A percentile compares a stretch with the other conserved stretches of the same genome.
phyloP scores from a whole-genome alignment of 37 sponge, comb jelly and placozoan genomes.

The Axinella damicornis region DNA sequence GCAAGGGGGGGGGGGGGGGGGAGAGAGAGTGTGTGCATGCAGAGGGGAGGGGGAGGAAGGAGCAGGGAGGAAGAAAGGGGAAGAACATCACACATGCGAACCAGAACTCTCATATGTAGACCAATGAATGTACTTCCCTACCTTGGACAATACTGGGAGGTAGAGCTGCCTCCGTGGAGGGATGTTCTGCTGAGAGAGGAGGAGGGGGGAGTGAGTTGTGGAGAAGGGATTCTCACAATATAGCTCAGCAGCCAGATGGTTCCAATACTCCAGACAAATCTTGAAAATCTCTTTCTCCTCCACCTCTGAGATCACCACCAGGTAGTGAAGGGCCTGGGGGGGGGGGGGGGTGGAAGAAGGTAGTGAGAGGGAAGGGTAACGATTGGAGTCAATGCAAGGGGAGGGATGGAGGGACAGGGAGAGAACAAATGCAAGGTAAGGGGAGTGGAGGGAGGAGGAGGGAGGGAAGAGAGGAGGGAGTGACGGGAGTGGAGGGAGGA shows the following conservation, averaged over 20 bases:
- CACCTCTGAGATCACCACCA: slow-evolving; percentile 96
- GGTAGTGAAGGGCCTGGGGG: slow-evolving; percentile 93
- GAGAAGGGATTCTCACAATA: slow-evolving; percentile 92
- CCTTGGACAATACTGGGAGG: slow-evolving; percentile 77
- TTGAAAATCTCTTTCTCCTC: slow-evolving; percentile 99
- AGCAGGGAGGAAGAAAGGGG: too few relatives aligned
- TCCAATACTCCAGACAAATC: slow-evolving; percentile 99
- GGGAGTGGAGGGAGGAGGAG: background rate
- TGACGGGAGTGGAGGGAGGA: background rate
- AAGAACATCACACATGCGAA: too few relatives aligned
- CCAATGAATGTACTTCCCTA: too few relatives aligned
- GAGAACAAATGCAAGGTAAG: too few relatives aligned
- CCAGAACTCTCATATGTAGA: too few relatives aligned
- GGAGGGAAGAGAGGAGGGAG: background rate
- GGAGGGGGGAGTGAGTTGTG: slow-evolving; percentile 52
- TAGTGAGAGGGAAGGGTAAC: too few relatives aligned
- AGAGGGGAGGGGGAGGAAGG: too few relatives aligned
- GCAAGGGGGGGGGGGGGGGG: too few relatives aligned
- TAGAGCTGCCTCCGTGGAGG: slow-evolving; percentile 92
- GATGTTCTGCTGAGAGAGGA: slow-evolving; percentile 24
- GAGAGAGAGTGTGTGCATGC: too few relatives aligned
- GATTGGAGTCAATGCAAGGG: background rate
- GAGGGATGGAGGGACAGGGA: background rate
- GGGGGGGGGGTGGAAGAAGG: background rate
- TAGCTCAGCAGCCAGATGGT: slow-evolving; percentile 89